Base-by-base conservation (phyloP, 2,113 vertebrate genomes). In the Anhinga anhinga region DNA sequence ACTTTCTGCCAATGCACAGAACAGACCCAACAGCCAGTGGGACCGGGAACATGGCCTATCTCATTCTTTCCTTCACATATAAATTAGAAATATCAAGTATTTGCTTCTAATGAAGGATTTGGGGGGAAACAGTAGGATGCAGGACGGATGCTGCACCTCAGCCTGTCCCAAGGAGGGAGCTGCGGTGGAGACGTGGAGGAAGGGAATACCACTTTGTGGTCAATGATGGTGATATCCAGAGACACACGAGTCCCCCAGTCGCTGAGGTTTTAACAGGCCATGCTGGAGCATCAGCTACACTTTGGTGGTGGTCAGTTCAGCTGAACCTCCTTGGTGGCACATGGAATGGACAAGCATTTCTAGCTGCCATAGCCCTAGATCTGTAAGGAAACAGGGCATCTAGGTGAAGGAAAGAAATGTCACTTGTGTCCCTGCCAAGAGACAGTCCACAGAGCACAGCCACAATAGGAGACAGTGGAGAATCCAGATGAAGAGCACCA, bases 261-360 rank as follows among this genome's bases (percentile, higher is more conserved):
- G 5, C 8, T 2, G 0, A 42, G 32, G 15, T 22, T 3, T 59
- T 53, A 86, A 36, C 0, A 0, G 8, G 27, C 4, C 42, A 4
- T 4, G 38, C 55, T 58, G 49, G 15, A 69, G 49, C 71, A 59
- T 6, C 67, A 80, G 44, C 78, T 9, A 4, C 4, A 2, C 40
- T 6, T 25, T 9, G 36, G 45, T 9, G 36, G 45, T 11, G n/a
- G 7, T 27, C 56, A 23, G 7, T 5, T 44, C 70, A 67, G 61
- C 32, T 14, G 61, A 20, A 38, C 20, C 65, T 87, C 32, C 32
- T 2, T 13, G 40, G 70, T 22, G 44, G 7, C 63, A 88, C 18
- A 7, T 0, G 7, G 74, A n/a, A 61, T 56, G 55, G 34, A 69
- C 30, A 29, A 59, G 34, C 20, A 7, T 6, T 56, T 44, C 62